Evolutionary conservation across 2,888 invertebrate species (phyloP), one percentile per base, ranked within the genome.

Genomic region (Lasioglossum pauxillum): DNA sequence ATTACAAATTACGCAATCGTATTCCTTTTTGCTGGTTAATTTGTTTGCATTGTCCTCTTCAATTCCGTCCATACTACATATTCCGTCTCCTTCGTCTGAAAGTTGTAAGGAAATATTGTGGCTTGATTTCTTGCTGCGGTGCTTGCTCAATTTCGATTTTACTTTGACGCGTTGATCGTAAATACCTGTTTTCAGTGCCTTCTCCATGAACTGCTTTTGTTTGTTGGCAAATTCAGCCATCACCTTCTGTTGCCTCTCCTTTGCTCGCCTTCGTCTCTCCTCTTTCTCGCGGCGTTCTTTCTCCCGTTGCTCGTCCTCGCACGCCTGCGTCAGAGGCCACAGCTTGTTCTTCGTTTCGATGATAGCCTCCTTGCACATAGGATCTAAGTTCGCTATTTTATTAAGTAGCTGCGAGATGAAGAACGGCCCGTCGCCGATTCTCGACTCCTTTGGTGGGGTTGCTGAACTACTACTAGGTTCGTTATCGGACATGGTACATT

Each of bases 1-100:
- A 96, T 98, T 98, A 95, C 99, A 99, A 92, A 99, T 99, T 88
- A 98, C 99, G 96, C 99, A 99, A 95, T 99, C 98, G 95, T 98
- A 99, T 95, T 98, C 98, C 87, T 96, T 96, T 86, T 96, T 96
- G 83, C 95, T 96, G 71, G 96, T 93, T 74, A 96, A 92, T 90
- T 96, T 96, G 90, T 97, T 96, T 27, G 96, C 94, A 85, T 96
- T 96, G 4, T 94, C 95, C 87, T 97, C 96, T 92, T 96, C 97
- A 89, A 96, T 96, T 96, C 97, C 97, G 91, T 97, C 97, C 97
- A 96, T 97, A 89, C 96, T 95, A 87, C 95, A 94, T 35, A 91
- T 64, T 64, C 64, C 93, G 7, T 93, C 93, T 60, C 95, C 94
- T 90, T 95, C 95, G 80, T 96, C 95, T 95, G 76, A 41, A 73